Evolutionary conservation across 2,113 vertebrate genomes (phyloP), one percentile per base, ranked within the genome.

Genomic region (Ailuropoda melanoleuca): DNA sequence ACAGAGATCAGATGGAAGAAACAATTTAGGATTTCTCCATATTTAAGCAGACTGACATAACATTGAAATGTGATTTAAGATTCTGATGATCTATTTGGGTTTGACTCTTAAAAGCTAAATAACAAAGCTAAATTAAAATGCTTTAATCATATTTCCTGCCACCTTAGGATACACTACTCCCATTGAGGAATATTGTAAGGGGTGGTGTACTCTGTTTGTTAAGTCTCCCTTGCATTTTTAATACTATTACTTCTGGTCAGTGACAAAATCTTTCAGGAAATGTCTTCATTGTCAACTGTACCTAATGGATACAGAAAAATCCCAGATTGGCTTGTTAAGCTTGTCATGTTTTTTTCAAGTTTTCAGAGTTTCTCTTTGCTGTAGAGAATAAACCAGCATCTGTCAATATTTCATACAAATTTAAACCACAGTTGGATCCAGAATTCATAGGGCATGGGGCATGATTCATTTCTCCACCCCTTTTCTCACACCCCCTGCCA

Each of bases 321-420:
- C 18, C 21, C 39, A 86, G 39, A 53, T 9, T 29, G 18, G 0
- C 4, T 1, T 72, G 58, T 72, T 55, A 77, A 93, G 14, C 29
- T 48, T 0, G 0, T 83, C 55, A 18, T 10, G n/a, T 55, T 19
- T 81, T 77, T 53, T 34, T 86, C 46, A 88, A 23, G 26, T 81
- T 70, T 91, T 21, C 15, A 77, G 14, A 75, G 74, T 48, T 46
- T 77, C 23, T 74, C 15, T 70, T 18, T 90, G 31, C 62, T 62
- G 3, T 12, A 23, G 6, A 78, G 13, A 39, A 43, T 66, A 97
- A 75, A 93, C 74, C 74, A 95, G 58, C 75, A 50, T 96, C 97
- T 98, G 96, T 96, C 96, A 98, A 70, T 94, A 90, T 90, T 97
- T 98, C 89, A 93, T 92, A 95, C 94, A 98, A 96, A 60, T 97